Percentiles rank a stretch among this genome's conserved stretches.
These are phyloP conservation scores for Drosophila eugracilis DNA, from an alignment of 1,140 invertebrate genomes.

Conservation along the genomic window DNA sequence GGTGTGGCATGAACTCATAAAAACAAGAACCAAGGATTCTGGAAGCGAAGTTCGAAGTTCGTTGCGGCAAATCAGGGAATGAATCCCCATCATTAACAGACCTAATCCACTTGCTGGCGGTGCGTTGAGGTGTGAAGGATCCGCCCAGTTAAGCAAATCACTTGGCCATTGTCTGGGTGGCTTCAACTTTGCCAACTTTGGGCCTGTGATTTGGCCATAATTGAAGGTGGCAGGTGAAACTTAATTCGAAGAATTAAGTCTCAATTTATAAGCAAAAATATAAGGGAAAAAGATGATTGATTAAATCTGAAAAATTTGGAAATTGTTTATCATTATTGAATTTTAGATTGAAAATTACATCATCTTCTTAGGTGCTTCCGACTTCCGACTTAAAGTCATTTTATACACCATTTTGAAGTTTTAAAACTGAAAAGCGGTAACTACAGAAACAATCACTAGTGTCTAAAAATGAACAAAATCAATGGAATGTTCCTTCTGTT, in stretches of 20 bases:
- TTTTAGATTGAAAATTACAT: too few relatives aligned
- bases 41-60: background rate
- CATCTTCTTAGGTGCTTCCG: too few relatives aligned
- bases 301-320: background rate
- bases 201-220: slow-evolving; percentile 34
- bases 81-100: slow-evolving; percentile 68
- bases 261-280: slow-evolving; percentile 17
- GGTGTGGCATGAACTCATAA: slow-evolving; percentile 48
- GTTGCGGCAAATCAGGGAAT: slow-evolving; percentile 11
- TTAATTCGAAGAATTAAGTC: slow-evolving; percentile 4
- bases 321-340: too few relatives aligned
- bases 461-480: too few relatives aligned
- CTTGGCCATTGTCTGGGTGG: slow-evolving; percentile 42
- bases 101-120: slow-evolving; percentile 68
- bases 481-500: background rate
- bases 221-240: slow-evolving; percentile 34
- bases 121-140: slow-evolving; percentile 42
- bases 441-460: background rate
- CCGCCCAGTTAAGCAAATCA: slow-evolving; percentile 52
- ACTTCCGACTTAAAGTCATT: too few relatives aligned
- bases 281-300: background rate
- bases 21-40: slow-evolving; percentile 25
- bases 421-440: background rate
- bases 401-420: too few relatives aligned
- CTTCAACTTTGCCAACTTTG: slow-evolving; percentile 23